Base-by-base conservation (phyloP, 2,113 vertebrate genomes). In the Podarcis muralis region DNA sequence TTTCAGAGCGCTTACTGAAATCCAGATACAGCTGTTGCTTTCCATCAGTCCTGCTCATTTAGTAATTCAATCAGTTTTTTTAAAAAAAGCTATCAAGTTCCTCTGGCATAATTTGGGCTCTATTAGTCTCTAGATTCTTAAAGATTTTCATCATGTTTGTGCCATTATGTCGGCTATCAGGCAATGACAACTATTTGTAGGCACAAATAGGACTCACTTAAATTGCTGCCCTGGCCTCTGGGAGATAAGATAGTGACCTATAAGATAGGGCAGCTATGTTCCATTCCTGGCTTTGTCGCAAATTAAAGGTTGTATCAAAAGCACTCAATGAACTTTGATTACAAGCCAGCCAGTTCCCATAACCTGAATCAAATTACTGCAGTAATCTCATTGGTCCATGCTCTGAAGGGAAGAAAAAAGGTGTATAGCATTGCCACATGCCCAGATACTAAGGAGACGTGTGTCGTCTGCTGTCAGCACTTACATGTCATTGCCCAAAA, bases 41-140 rank as follows among this genome's bases (percentile, higher is more conserved):
- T 95, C 95, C 93, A 95, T 96, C 94, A 95, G 93, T 95, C 88
- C 87, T 92, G 95, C 94, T 95, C 94, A 92, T 95, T 96, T 95
- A 95, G 94, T 95, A 96, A 95, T 95, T 95, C 93, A 96, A 95
- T 95, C 94, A 95, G 94, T 95, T 48, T 48, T 48, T 48, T 92
- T n/a, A n/a, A 90, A 87, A 77, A 72, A 89, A 90, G 86, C 95
- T 93, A 95, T 95, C 93, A 93, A 95, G 92, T 93, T 94, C 93
- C 92, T 90, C 76, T 90, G 88, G 87, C 92, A 92, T 90, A 90
- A 96, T 95, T 96, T 95, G 92, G 57, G 91, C 93, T 93, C 2
- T 0, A 93, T 95, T 95, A 93, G 94, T 94, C 90, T 93, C 90
- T 81, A 69, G 80, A 22, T 92, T 90, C 92, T 92, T 92, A 74